Evolutionary conservation across 2,113 vertebrate species (phyloP), one percentile per base, ranked within the genome.

Genomic region (Camelus dromedarius): DNA sequence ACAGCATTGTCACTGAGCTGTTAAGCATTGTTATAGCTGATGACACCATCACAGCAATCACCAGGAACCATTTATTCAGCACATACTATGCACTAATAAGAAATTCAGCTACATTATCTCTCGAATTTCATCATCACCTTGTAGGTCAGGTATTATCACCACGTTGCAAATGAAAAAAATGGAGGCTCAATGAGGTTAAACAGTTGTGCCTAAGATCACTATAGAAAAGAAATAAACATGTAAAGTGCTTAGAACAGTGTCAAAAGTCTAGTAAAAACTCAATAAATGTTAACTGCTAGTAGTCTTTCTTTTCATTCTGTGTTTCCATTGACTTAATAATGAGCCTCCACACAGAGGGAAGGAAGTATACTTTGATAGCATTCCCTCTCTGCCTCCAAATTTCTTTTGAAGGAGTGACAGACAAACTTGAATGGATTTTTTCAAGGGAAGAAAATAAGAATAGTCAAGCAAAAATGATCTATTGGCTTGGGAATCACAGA

Each of bases 271-370:
- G 69, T 12, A 83, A 95, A 87, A 18, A 77, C 15, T 90, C 92
- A 83, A 24, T 80, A 87, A 52, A 64, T 62, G 77, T 19, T 20
- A 42, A 50, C 62, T 90, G 11, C 30, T 30, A 32, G 26, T 50
- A 56, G 56, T 6, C 70, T 89, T 95, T 64, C 72, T 89, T 75
- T 66, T 87, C 66, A 38, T 26, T 22, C 32, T 16, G 15, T 86
- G 54, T 82, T 84, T 54, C 56, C 96, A 62, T 89, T 64, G 73
- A 96, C 18, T 92, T 77, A 91, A 69, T n/a, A 80, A 30, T 58
- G 20, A 88, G 60, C 16, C 35, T 24, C 28, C 15, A 66, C 15
- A 15, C 70, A 62, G 11, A 11, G 3, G 10, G 20, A 77, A 22
- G 30, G 60, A 70, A 48, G 70, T 32, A 42, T 50, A 88, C 54